These are phyloP conservation scores for Hydroisotoma schaefferi DNA, from an alignment of 2,888 invertebrate genomes.

Conservation along the genomic window DNA sequence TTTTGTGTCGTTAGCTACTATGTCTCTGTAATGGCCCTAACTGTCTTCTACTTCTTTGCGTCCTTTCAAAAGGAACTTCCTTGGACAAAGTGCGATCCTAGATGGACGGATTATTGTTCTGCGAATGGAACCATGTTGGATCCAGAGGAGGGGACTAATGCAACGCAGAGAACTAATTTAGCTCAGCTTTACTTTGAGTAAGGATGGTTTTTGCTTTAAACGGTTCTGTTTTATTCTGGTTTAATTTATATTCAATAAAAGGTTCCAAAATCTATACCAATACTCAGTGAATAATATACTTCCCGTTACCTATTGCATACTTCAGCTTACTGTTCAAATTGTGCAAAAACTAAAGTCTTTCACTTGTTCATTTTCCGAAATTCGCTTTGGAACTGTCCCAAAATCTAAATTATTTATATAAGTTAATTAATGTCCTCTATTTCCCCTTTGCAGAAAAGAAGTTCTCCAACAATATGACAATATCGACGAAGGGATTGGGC, in stretches of 20 bases:
- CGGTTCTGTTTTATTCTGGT: too few relatives aligned
- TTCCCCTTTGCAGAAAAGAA: conserved; percentile 50
- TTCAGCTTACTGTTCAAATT: too few relatives aligned
- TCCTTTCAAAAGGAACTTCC: conserved; percentile 59
- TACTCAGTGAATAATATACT: too few relatives aligned
- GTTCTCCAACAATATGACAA: conserved; percentile 7
- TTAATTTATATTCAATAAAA: too few relatives aligned
- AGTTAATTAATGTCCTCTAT: conserved; percentile 56
- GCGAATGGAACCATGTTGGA: conserved; percentile 2
- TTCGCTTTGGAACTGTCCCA: background rate
- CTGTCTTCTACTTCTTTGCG: conserved; percentile 67
- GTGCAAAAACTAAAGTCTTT: background rate
- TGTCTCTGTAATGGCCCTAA: conserved; percentile 69
- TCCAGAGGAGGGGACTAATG: background rate
- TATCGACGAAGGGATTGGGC: conserved; percentile 49
- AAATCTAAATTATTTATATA: conserved; percentile 50
- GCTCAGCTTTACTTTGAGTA: conserved; percentile 41
- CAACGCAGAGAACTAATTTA: too few relatives aligned
- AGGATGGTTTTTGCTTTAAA: too few relatives aligned
- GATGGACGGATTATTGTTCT: conserved; percentile 18
- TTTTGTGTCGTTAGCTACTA: conserved; percentile 70
- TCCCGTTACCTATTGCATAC: too few relatives aligned
- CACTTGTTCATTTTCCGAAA: background rate
- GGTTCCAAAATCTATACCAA: too few relatives aligned
- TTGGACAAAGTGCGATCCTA: conserved; percentile 30